phyloP scores from a whole-genome alignment of 2,888 invertebrate genomes.

The Pseudococcus longispinus region DNA sequence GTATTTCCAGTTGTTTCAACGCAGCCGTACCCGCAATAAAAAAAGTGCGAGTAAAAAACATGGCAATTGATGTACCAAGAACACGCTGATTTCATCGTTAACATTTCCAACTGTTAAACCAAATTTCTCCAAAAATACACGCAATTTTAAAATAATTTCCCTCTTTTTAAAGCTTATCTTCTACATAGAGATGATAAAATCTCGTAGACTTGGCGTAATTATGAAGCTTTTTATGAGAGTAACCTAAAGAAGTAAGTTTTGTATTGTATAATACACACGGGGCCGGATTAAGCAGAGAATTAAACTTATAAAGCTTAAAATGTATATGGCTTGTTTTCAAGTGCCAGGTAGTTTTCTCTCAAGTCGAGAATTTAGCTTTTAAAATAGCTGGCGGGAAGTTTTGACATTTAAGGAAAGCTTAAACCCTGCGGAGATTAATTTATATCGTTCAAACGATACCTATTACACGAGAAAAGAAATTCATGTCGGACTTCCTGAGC shows the following conservation, averaged over 20 bases:
- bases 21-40: neutral
- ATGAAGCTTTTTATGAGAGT: neutral
- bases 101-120: neutral
- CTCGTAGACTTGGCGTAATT: neutral
- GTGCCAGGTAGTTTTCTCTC: neutral
- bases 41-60: neutral
- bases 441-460: neutral
- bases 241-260: neutral
- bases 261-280: neutral
- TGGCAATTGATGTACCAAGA: neutral
- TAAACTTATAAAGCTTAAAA: neutral
- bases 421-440: neutral
- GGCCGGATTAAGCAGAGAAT: neutral
- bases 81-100: neutral
- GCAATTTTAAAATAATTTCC: neutral
- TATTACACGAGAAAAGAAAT: neutral
- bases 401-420: neutral
- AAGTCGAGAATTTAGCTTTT: neutral
- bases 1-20: neutral
- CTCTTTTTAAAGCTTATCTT: neutral
- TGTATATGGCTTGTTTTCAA: neutral
- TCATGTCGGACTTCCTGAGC: neutral
- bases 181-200: neutral
- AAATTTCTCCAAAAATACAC: neutral
- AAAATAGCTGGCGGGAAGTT: neutral